These are phyloP conservation scores for Calephelis nemesis DNA, from an alignment of 1,140 invertebrate genomes.

Conservation along the genomic window DNA sequence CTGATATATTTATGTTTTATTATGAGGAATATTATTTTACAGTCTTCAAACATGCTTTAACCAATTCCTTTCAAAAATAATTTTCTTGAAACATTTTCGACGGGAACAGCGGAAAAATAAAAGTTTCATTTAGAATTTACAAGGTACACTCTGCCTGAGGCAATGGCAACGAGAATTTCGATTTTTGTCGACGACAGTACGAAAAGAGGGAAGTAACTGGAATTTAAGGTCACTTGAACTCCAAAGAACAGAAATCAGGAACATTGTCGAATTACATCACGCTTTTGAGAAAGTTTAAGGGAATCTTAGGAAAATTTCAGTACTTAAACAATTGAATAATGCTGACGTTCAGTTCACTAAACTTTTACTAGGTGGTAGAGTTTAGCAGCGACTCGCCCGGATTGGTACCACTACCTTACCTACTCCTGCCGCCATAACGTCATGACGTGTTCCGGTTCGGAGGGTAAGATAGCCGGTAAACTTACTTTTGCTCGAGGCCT, in stretches of 20 bases:
- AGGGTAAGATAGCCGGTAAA: too few species aligned
- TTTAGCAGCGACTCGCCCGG: too few species aligned
- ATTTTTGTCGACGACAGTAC: conserved; percentile 34
- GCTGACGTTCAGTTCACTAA: background rate
- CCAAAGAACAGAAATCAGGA: conserved; percentile 16
- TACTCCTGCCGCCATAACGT: too few species aligned
- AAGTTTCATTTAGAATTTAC: conserved; percentile 41
- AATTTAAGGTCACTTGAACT: conserved; percentile 28
- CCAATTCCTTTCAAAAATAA: conserved; percentile 10
- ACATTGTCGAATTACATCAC: conserved; percentile 21
- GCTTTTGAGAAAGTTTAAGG: conserved; percentile 3
- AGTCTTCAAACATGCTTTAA: background rate
- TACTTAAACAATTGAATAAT: conserved; percentile 4
- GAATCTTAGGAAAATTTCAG: conserved; percentile 1
- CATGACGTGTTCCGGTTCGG: too few species aligned
- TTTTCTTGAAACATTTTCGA: conserved; percentile 22
- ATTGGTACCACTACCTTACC: too few species aligned
- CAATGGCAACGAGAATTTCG: conserved; percentile 28
- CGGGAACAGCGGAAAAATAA: conserved; percentile 29
- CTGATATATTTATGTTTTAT: too few species aligned
- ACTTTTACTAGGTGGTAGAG: too few species aligned
- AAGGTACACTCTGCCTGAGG: conserved; percentile 27
- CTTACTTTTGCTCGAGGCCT: too few species aligned
- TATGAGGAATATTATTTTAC: background rate
- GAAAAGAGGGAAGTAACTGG: conserved; percentile 32